phyloP scores from a whole-genome alignment of 1,140 invertebrate species.

The Alviniconcha marisindica region DNA sequence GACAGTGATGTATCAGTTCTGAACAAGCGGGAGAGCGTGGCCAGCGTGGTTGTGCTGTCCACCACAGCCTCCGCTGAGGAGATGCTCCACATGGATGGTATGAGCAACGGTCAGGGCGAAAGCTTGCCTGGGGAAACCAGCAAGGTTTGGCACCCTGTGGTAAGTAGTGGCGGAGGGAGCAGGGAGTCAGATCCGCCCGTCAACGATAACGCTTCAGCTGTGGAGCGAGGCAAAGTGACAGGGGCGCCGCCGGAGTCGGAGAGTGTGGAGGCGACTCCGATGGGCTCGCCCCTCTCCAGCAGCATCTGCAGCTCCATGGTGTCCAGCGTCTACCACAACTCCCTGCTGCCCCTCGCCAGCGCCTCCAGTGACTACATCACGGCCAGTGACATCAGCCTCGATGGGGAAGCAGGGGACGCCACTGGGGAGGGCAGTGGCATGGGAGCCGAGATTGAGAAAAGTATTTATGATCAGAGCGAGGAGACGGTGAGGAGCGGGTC shows the following conservation, averaged over 20 bases:
- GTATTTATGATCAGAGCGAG: background rate
- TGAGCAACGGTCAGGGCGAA: too few relatives aligned
- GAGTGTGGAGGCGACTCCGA: conserved; percentile 48
- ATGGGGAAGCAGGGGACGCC: background rate
- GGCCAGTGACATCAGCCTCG: background rate
- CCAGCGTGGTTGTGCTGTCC: conserved; percentile 62
- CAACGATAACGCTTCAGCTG: too few relatives aligned
- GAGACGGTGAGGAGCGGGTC: background rate
- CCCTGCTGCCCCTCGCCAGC: conserved; percentile 38
- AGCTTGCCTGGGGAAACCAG: too few relatives aligned
- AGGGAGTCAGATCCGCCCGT: too few relatives aligned
- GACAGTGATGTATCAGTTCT: conserved; percentile 73
- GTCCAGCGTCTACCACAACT: conserved; percentile 70
- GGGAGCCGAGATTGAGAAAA: background rate
- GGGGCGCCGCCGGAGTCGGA: conserved; percentile 10
- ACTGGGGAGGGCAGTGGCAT: background rate
- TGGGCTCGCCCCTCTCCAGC: conserved; percentile 64
- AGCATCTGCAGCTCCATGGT: conserved; percentile 71
- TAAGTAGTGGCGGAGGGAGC: too few relatives aligned
- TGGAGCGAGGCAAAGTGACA: background rate
- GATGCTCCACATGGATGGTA: background rate
- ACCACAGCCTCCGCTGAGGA: conserved; percentile 42
- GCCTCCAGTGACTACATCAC: conserved; percentile 5
- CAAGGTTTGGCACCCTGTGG: too few relatives aligned
- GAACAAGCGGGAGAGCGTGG: conserved; percentile 63